Conservation (phyloP, 64 coral and sea anemone species). For the Montipora cactus region DNA sequence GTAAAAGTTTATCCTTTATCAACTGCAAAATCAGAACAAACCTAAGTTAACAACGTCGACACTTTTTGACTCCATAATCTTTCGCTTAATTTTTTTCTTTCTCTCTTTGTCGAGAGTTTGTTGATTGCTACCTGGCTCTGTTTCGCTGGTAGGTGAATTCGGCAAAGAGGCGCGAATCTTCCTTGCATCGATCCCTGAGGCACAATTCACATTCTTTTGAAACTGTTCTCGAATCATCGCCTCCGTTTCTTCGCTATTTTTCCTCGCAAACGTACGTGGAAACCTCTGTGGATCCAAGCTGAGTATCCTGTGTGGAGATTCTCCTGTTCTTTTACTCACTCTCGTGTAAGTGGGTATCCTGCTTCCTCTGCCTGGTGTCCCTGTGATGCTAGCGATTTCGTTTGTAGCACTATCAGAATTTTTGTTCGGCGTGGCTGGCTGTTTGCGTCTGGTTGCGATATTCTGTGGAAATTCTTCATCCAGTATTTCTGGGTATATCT, state of each 20-base stretch:
- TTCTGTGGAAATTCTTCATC: conserved; percentile 49
- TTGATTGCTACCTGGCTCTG: not conserved
- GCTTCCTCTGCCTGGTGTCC: not conserved
- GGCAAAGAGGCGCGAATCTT: conserved; percentile 15
- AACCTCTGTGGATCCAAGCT: conserved; percentile 3
- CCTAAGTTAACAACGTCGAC: conserved; percentile 68
- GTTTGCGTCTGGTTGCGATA: conserved; percentile 8
- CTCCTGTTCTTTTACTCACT: not conserved
- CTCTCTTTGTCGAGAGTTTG: conserved; percentile 1
- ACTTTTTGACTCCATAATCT: conserved; percentile 48
- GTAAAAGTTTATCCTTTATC: not conserved
- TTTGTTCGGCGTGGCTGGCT: not conserved
- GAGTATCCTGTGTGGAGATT: not conserved
- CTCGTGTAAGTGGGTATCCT: conserved; percentile 22
- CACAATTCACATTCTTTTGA: not conserved
- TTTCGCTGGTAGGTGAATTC: conserved; percentile 22
- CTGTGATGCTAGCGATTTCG: not conserved
- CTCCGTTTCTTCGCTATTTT: conserved; percentile 1
- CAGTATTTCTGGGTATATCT: conserved; percentile 63
- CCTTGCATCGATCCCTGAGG: conserved; percentile 12
- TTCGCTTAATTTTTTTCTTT: conserved; percentile 55
- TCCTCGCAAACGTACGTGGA: not conserved
- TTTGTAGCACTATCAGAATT: not conserved
- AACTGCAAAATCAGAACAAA: conserved; percentile 19
- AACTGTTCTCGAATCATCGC: conserved; percentile 46